Percentiles rank a stretch among this genome's conserved stretches.
These are phyloP conservation scores for Malurus leucopterus DNA, from an alignment of 2,797 vertebrate species.

Conservation along the genomic window DNA sequence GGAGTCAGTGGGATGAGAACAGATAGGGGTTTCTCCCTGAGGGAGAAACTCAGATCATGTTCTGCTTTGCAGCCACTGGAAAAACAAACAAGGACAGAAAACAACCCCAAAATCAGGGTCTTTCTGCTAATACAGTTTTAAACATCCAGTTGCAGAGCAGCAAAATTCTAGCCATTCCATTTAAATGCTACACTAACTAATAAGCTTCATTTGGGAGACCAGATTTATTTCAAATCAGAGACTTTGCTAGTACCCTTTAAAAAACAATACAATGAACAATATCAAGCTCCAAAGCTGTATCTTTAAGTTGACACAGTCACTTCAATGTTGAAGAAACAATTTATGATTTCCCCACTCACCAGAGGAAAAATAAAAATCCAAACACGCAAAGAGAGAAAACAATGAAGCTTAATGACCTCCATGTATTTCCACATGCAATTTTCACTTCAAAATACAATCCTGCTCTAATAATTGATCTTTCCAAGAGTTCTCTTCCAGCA, in stretches of 20 bases:
- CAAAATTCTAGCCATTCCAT: background rate
- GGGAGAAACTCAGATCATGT: background rate
- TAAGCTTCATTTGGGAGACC: background rate
- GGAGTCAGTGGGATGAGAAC: background rate
- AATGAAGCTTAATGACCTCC: background rate
- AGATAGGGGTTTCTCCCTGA: accelerated
- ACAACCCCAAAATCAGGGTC: background rate
- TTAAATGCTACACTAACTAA: background rate
- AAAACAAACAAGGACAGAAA: background rate
- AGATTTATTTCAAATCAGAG: background rate
- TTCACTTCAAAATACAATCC: background rate
- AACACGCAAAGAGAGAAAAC: background rate
- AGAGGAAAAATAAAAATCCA: background rate
- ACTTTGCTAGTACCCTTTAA: background rate
- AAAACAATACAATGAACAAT: background rate
- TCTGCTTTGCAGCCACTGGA: background rate
- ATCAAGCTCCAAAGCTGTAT: background rate
- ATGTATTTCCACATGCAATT: background rate
- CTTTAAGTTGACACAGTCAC: background rate
- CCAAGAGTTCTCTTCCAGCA: background rate
- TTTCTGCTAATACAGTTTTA: background rate
- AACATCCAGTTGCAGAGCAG: background rate
- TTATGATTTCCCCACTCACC: background rate
- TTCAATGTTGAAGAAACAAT: background rate
- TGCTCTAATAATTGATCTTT: background rate